Evolutionary conservation across 1,140 invertebrate genomes (phyloP), one percentile per base, ranked within the genome.

Genomic region (Bicyclus anynana): DNA sequence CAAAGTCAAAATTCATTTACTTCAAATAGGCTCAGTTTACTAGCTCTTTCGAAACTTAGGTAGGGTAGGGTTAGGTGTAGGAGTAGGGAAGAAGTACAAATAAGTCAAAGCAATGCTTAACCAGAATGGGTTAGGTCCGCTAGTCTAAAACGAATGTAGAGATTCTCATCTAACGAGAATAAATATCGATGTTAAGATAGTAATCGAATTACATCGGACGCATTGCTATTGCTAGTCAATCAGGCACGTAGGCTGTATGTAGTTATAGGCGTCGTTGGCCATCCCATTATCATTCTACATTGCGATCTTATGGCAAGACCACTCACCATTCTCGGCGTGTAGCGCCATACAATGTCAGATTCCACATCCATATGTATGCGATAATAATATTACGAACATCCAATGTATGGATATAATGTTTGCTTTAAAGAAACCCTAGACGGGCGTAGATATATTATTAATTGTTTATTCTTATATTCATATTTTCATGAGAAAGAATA

Each of bases 281-380:
- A 58, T 47, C 23, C 26, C 57, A 59, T 59, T 59, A 53, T 59
- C 50, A 59, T 59, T 53, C 50, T 53, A 35, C 57, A 53, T 53
- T 29, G 27, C 42, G 27, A 35, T 40, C 42, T 59, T 59, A 59
- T 59, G 57, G 57, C 50, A 59, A 59, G 57, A 59, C 57, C 53
- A 55, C 53, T 59, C 46, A 13, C 50, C 57, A 53, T 59, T 59
- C 50, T 27, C 18, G 50, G 49, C 50, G 20, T 33, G 42, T 59
- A 59, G 57, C 57, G 57, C 57, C 50, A 21, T 53, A 40, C 57
- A 40, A 37, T 59, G 57, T 53, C 40, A 47, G 57, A 29, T 58
- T 58, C 48, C 47, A 58, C 55, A 46, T 51, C 55, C 55, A 58
- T 58, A 58, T 58, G 51, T 58, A 51, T 58, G 17, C 18, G 46